A percentile compares a stretch with the other conserved stretches of the same genome.
These are phyloP conservation scores for Trichogramma dendrolimi DNA, from an alignment of 2,888 invertebrate genomes.

Conservation along the genomic window DNA sequence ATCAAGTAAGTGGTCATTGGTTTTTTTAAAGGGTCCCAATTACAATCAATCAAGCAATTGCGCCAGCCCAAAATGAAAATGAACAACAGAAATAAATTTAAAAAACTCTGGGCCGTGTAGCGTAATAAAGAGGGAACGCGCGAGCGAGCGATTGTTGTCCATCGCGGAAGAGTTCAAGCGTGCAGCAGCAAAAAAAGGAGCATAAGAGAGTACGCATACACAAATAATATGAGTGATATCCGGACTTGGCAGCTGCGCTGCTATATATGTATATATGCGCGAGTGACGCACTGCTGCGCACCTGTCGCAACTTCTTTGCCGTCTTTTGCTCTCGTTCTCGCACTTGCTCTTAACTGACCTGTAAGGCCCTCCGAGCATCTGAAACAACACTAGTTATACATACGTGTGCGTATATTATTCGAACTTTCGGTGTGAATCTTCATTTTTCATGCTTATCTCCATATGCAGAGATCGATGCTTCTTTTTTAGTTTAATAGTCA, in stretches of 20 bases:
- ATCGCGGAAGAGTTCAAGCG: constrained; percentile 29
- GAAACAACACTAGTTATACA: too few species aligned
- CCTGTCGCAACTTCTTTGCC: constrained; percentile 42
- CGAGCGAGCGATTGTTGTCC: constrained; percentile 17
- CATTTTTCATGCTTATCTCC: too few species aligned
- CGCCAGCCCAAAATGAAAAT: not conserved
- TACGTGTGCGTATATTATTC: too few species aligned
- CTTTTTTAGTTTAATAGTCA: too few species aligned
- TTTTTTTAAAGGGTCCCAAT: too few species aligned
- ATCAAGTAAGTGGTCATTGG: too few species aligned
- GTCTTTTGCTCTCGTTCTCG: constrained; percentile 21
- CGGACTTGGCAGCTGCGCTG: constrained; percentile 48
- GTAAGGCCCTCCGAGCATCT: too few species aligned
- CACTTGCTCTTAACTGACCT: not conserved
- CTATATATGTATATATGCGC: constrained; percentile 1
- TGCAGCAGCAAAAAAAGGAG: too few species aligned
- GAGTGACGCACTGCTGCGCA: constrained; percentile 32
- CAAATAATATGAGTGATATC: constrained; percentile 38
- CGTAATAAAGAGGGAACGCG: not conserved
- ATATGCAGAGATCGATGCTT: too few species aligned
- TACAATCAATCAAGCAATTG: constrained; percentile 9
- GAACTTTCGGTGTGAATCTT: too few species aligned
- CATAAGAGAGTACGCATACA: not conserved
- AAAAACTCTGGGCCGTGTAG: constrained; percentile 15
- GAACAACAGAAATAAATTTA: not conserved